phyloP scores from a whole-genome alignment of 2,888 invertebrate genomes.

The Lagria hirta region DNA sequence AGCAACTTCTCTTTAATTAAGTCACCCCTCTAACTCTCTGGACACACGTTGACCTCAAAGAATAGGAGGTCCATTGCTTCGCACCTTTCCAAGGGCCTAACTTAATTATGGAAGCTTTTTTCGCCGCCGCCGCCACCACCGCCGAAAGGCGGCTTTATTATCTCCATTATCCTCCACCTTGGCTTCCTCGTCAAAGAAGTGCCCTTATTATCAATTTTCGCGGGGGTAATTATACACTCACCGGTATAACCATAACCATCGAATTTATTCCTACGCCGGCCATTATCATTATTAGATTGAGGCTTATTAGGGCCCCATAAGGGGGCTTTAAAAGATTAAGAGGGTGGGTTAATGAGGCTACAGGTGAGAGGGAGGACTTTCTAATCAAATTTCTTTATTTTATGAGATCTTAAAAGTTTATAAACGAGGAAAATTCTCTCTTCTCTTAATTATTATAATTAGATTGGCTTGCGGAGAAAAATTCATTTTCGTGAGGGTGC shows the following conservation, averaged over 20 bases:
- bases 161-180: constrained; percentile 43
- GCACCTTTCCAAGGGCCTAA: constrained; percentile 40
- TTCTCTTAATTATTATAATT: constrained; percentile 5
- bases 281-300: constrained; percentile 48
- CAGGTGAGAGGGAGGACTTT: constrained; percentile 44
- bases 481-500: too few relatives aligned
- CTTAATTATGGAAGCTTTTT: constrained; percentile 25
- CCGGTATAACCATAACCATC: constrained; percentile 47
- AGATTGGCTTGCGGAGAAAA: background rate
- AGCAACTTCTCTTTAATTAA: constrained; percentile 49
- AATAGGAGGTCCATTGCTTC: constrained; percentile 37
- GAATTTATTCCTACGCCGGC: constrained; percentile 44
- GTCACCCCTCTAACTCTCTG: constrained; percentile 39
- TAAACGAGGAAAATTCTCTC: too few relatives aligned
- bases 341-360: constrained; percentile 38
- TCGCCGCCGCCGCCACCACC: constrained; percentile 3
- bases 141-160: constrained; percentile 36
- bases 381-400: constrained; percentile 46
- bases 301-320: constrained; percentile 42
- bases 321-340: constrained; percentile 47
- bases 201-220: constrained; percentile 45
- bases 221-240: constrained; percentile 42
- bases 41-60: constrained; percentile 44
- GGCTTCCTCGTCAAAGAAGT: constrained; percentile 38
- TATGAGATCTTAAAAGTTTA: constrained; percentile 40